These are phyloP conservation scores for Stenurella melanura DNA, from an alignment of 2,888 invertebrate genomes.

Conservation along the genomic window DNA sequence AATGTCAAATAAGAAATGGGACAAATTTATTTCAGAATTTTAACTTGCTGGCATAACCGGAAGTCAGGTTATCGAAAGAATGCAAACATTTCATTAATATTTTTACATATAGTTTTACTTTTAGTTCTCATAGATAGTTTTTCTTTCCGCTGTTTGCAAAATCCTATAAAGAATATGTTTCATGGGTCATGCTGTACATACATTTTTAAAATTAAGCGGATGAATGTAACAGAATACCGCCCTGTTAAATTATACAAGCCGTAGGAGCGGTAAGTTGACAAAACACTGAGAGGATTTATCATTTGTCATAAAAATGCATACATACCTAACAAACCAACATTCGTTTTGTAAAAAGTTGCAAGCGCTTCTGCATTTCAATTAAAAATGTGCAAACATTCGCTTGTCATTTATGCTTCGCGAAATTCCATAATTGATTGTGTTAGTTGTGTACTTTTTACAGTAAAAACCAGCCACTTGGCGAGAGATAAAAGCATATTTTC, in stretches of 20 bases:
- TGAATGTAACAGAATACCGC: conserved; percentile 57
- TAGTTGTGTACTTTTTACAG: conserved; percentile 49
- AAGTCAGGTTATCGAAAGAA: too few relatives aligned
- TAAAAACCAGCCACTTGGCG: conserved; percentile 42
- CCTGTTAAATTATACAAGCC: conserved; percentile 67
- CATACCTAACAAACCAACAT: conserved; percentile 70
- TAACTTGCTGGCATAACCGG: too few relatives aligned
- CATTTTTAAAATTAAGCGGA: background rate
- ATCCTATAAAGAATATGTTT: too few relatives aligned
- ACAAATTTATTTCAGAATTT: too few relatives aligned
- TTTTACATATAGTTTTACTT: too few relatives aligned
- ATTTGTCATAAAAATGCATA: conserved; percentile 71
- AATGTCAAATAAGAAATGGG: too few relatives aligned
- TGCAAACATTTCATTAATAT: too few relatives aligned
- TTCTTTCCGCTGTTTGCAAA: too few relatives aligned
- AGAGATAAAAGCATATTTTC: conserved; percentile 49
- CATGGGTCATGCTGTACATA: too few relatives aligned
- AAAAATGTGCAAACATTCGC: conserved; percentile 70
- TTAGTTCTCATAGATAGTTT: too few relatives aligned
- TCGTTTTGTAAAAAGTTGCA: conserved; percentile 60
- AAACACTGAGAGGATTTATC: conserved; percentile 68
- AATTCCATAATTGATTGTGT: conserved; percentile 69
- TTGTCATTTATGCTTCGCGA: conserved; percentile 67
- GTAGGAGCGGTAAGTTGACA: conserved; percentile 66
- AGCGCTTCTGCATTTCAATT: conserved; percentile 69